A percentile compares a stretch with the other conserved stretches of the same genome.
phyloP scores from a whole-genome alignment of 2,888 invertebrate genomes.

The Zaprionus bogoriensis region DNA sequence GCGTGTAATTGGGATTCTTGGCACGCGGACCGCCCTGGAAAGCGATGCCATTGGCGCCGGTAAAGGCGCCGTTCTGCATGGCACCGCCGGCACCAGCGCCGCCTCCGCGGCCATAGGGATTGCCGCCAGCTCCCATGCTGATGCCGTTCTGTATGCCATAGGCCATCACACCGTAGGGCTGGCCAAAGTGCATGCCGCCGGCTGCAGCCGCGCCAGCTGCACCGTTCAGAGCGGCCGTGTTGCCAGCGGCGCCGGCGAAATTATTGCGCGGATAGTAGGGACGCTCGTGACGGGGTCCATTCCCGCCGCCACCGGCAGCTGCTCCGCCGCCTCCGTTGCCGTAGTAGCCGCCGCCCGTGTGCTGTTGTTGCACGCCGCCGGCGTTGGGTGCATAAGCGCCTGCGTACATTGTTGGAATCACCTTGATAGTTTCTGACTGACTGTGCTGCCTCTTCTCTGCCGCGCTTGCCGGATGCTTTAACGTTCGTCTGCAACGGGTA shows the following conservation, averaged over 20 bases:
- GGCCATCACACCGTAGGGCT: conserved; percentile 66
- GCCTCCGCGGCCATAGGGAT: conserved; percentile 78
- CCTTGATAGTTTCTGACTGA: neutral
- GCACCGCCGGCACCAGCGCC: conserved; percentile 67
- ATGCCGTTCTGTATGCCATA: conserved; percentile 70
- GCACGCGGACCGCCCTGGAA: conserved; percentile 77
- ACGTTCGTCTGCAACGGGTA: neutral
- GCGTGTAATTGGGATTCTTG: conserved; percentile 79
- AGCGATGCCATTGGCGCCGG: conserved; percentile 62
- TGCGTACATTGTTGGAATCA: conserved; percentile 65
- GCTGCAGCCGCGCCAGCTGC: conserved; percentile 55
- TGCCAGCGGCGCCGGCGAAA: conserved; percentile 51
- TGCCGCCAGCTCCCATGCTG: conserved; percentile 66
- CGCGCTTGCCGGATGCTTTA: neutral
- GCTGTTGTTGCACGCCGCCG: conserved; percentile 76
- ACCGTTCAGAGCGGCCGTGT: conserved; percentile 51
- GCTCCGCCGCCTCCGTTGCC: conserved; percentile 65
- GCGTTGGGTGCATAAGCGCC: conserved; percentile 76
- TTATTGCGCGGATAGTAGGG: conserved; percentile 73
- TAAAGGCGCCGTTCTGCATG: conserved; percentile 71
- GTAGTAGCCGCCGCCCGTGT: conserved; percentile 70
- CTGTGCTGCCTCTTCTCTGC: neutral
- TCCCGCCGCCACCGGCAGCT: conserved; percentile 56
- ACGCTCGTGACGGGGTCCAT: conserved; percentile 75
- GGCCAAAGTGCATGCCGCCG: conserved; percentile 62